These are phyloP conservation scores for Cheilosia scutellata DNA, from an alignment of 2,888 invertebrate species.

Conservation along the genomic window DNA sequence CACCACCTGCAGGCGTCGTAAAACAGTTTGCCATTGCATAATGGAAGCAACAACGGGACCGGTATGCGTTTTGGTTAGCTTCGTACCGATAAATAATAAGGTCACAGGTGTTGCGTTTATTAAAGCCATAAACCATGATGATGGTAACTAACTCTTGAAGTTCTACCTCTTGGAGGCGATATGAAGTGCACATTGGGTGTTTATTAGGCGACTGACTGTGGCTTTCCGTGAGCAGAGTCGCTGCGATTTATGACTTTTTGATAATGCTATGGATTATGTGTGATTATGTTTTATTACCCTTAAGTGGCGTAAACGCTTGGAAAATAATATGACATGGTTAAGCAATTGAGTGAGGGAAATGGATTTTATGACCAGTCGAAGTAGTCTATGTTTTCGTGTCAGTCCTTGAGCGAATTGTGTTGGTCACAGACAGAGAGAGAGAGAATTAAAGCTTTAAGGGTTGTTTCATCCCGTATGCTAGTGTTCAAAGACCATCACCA, in stretches of 20 bases:
- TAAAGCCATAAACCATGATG: slow-evolving; percentile 73
- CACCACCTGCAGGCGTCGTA: slow-evolving; percentile 64
- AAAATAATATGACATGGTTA: slow-evolving; percentile 61
- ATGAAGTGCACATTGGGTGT: slow-evolving; percentile 74
- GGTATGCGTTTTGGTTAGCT: slow-evolving; percentile 44
- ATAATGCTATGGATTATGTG: slow-evolving; percentile 74
- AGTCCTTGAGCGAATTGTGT: too few species aligned
- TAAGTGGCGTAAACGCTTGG: slow-evolving; percentile 70
- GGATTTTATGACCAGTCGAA: neutral
- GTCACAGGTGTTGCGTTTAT: slow-evolving; percentile 76
- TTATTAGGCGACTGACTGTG: slow-evolving; percentile 69
- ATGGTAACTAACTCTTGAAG: slow-evolving; percentile 70
- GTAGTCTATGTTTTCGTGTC: too few species aligned
- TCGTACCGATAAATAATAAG: slow-evolving; percentile 68
- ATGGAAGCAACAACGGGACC: neutral
- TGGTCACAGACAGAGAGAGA: too few species aligned
- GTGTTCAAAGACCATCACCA: too few species aligned
- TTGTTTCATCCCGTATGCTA: too few species aligned
- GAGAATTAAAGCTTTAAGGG: too few species aligned
- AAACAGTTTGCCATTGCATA: slow-evolving; percentile 38
- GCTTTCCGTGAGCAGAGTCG: slow-evolving; percentile 59
- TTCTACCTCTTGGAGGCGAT: slow-evolving; percentile 37
- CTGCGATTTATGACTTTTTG: slow-evolving; percentile 74
- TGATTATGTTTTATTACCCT: slow-evolving; percentile 72
- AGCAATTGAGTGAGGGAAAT: slow-evolving; percentile 27